A percentile compares a stretch with the other conserved stretches of the same genome.
phyloP scores from a whole-genome alignment of 2,113 vertebrate genomes.

The Ictalurus furcatus region DNA sequence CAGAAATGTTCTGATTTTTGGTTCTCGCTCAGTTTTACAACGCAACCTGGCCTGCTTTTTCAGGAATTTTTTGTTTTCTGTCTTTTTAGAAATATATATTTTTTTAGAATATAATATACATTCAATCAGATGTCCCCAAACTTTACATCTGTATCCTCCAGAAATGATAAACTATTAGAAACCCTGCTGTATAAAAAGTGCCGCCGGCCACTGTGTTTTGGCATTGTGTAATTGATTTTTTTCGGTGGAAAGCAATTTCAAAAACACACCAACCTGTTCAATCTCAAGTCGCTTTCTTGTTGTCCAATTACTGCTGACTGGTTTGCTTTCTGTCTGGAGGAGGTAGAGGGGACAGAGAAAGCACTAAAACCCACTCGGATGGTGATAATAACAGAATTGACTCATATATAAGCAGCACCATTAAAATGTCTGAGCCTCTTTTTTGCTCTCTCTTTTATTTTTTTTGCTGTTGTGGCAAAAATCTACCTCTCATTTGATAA shows the following conservation, averaged over 20 bases:
- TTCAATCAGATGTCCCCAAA: not conserved
- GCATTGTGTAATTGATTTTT: conserved; percentile 44
- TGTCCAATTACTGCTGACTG: conserved; percentile 52
- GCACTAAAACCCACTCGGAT: conserved; percentile 42
- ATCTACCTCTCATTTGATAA: conserved; percentile 26
- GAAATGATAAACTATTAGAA: not conserved
- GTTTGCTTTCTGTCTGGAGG: conserved; percentile 48
- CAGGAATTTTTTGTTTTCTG: not conserved
- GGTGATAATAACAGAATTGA: conserved; percentile 49
- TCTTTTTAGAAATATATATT: too few relatives aligned
- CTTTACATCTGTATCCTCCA: not conserved
- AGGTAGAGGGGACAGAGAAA: conserved; percentile 36
- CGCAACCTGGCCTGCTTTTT: not conserved
- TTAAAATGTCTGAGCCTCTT: conserved; percentile 7
- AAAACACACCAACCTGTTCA: conserved; percentile 35
- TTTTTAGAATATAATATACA: not conserved
- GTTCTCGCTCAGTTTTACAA: not conserved
- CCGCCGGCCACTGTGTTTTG: not conserved
- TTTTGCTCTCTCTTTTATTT: not conserved
- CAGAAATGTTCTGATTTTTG: not conserved
- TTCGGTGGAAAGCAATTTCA: conserved; percentile 47
- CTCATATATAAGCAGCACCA: conserved; percentile 27
- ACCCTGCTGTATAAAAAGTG: not conserved
- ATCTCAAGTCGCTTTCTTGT: conserved; percentile 11
- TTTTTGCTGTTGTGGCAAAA: conserved; percentile 29